These are phyloP conservation scores for Phylloscopus trochilus DNA, from an alignment of 2,113 vertebrate species.

Conservation along the genomic window DNA sequence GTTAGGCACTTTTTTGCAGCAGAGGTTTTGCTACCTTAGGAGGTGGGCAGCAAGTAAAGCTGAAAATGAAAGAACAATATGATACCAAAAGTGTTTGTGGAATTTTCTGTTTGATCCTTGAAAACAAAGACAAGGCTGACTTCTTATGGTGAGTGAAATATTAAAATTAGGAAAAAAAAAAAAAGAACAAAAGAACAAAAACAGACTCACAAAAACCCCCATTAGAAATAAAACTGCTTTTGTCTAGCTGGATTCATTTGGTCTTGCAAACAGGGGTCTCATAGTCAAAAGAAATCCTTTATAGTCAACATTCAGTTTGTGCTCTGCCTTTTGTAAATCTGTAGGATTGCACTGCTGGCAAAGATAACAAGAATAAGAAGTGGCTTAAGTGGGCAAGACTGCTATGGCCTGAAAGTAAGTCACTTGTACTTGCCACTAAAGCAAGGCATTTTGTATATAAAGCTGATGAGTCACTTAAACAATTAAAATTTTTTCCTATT, in stretches of 20 bases:
- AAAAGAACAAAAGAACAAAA: not conserved
- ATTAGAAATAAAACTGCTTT: not conserved
- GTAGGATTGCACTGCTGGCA: not conserved
- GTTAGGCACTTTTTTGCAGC: not conserved
- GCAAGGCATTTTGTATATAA: not conserved
- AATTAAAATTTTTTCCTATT: not conserved
- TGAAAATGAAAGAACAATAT: not conserved
- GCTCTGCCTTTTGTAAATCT: not conserved
- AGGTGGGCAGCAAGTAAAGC: not conserved
- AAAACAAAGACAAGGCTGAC: not conserved
- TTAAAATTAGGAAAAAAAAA: not conserved
- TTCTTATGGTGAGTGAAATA: not conserved
- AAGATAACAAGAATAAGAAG: not conserved
- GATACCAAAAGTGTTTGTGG: not conserved
- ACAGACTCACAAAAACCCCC: rapidly evolving
- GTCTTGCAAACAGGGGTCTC: not conserved
- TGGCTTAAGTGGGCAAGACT: not conserved
- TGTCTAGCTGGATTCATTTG: not conserved
- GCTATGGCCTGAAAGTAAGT: not conserved
- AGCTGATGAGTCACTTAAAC: slow-evolving; percentile 21
- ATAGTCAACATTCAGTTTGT: not conserved
- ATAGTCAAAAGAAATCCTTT: not conserved
- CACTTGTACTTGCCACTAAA: not conserved
- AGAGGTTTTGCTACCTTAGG: not conserved
- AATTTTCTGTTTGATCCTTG: not conserved